Percentiles rank a stretch among this genome's conserved stretches.
phyloP scores from a whole-genome alignment of 2,888 invertebrate species.

The Alviniconcha strummeri region DNA sequence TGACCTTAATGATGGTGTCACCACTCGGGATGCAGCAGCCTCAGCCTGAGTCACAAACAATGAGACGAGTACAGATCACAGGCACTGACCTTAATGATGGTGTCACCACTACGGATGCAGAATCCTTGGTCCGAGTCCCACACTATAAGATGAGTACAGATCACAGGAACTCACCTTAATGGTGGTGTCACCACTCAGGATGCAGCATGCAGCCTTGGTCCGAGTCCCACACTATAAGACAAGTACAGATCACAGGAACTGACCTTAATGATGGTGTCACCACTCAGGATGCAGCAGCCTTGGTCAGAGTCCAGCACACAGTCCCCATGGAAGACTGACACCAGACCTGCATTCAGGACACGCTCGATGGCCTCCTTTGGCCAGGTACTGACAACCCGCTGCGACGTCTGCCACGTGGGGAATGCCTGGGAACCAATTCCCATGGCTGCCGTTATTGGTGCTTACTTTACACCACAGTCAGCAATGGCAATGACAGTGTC shows the following conservation, averaged over 20 bases:
- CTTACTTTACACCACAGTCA: no score
- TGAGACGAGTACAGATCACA: no score
- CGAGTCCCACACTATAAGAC: no score
- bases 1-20: conserved; percentile 52
- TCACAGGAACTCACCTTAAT: conserved; percentile 33
- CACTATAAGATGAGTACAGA: no score
- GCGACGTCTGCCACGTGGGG: conserved; percentile 50
- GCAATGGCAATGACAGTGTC: no score
- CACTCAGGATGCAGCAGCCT: conserved; percentile 60
- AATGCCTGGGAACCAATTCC: conserved; percentile 44
- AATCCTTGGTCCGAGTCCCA: no score
- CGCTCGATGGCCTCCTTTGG: conserved; percentile 37
- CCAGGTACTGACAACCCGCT: conserved; percentile 42
- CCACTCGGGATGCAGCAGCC: conserved; percentile 61
- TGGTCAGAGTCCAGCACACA: conserved; percentile 49
- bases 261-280: conserved; percentile 64
- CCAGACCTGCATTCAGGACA: conserved; percentile 47
- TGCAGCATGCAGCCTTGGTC: conserved; percentile 38
- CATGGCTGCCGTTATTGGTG: no score
- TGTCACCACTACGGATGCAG: conserved; percentile 20
- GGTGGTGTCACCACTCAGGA: conserved; percentile 63
- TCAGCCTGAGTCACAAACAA: conserved; percentile 36
- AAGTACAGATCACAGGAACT: no score
- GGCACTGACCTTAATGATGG: conserved; percentile 50
- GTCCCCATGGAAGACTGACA: conserved; percentile 65